phyloP scores from a whole-genome alignment of 2,888 invertebrate genomes.

The Macaria liturata region DNA sequence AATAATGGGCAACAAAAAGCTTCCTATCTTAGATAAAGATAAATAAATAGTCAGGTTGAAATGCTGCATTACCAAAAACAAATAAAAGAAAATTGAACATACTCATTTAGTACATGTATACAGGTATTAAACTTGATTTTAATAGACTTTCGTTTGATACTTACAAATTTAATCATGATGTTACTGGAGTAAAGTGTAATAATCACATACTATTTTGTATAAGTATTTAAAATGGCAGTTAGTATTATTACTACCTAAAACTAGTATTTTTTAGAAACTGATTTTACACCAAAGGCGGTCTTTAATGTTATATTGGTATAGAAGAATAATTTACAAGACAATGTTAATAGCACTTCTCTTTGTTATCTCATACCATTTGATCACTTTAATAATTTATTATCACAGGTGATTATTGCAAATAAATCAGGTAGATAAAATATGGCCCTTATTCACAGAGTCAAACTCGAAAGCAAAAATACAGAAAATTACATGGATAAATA shows the following conservation, averaged over 20 bases:
- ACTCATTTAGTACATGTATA: background rate
- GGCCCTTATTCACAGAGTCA: background rate
- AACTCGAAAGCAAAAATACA: too few species aligned
- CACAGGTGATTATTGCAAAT: constrained; percentile 75
- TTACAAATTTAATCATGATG: background rate
- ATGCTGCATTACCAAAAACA: constrained; percentile 1
- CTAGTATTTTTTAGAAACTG: constrained; percentile 48
- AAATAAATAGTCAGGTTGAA: constrained; percentile 7
- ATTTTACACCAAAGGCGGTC: constrained; percentile 38
- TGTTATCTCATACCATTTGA: constrained; percentile 29
- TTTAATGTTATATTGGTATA: background rate
- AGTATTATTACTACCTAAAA: constrained; percentile 58
- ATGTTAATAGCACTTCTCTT: constrained; percentile 31
- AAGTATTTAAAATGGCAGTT: constrained; percentile 73
- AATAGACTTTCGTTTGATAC: background rate
- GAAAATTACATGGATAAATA: too few species aligned
- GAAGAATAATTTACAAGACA: background rate
- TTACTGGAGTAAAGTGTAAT: too few species aligned
- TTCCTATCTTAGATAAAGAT: background rate
- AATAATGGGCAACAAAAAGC: constrained; percentile 1
- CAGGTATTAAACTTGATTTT: constrained; percentile 4
- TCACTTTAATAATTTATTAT: constrained; percentile 67
- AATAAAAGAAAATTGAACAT: background rate
- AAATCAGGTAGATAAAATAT: constrained; percentile 37
- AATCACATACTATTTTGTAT: background rate